Conservation (phyloP, 2,797 vertebrate species). For the Petrocephalus schoutedeni region DNA sequence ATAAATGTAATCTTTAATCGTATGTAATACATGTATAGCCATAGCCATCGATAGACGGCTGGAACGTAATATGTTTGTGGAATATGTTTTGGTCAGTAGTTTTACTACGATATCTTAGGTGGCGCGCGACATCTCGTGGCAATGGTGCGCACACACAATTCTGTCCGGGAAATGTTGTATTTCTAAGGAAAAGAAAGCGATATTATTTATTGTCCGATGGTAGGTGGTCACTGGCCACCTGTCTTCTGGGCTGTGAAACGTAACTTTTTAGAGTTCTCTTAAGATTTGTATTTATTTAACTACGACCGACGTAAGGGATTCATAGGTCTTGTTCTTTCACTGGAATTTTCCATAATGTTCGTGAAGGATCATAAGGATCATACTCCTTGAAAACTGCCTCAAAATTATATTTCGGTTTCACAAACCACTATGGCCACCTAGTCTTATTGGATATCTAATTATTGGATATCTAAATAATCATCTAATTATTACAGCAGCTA, state of each 20-base stretch:
- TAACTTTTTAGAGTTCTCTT: not conserved
- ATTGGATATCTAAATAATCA: not conserved
- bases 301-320: not conserved
- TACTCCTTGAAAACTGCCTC: not conserved
- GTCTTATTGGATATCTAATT: not conserved
- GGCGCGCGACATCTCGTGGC: conserved; percentile 8
- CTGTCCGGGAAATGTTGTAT: not conserved
- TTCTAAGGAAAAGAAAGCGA: not conserved
- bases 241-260: not conserved
- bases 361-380: not conserved
- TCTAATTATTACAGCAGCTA: not conserved
- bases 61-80: not conserved
- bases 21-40: not conserved
- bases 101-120: not conserved
- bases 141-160: not conserved
- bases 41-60: not conserved
- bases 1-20: not conserved
- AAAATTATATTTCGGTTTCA: not conserved
- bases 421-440: not conserved
- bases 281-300: not conserved
- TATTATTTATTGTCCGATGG: not conserved
- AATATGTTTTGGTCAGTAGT: not conserved
- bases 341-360: not conserved
- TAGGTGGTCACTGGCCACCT: not conserved
- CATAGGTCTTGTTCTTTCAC: not conserved